Evolutionary conservation across 2,113 vertebrate genomes (phyloP), one percentile per base, ranked within the genome.

Genomic region (Oreochromis spilurus): DNA sequence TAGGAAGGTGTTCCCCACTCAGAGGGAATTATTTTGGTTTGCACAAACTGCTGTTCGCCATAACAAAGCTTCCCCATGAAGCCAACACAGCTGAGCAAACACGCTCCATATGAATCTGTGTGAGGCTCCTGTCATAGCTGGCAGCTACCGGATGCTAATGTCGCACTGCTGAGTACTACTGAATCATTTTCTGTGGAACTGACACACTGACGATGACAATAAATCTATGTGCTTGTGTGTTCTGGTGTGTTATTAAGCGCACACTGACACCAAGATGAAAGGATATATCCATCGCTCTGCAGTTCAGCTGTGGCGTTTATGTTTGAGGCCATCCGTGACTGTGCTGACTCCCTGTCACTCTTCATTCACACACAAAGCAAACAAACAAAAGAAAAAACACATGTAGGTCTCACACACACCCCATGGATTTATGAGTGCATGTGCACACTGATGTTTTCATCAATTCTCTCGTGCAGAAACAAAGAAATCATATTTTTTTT

Each of bases 11-110:
- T 21, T 21, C 43, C 7, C 52, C 21, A 38, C 21, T n/a, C 53
- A 83, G 75, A 60, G 17, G 24, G 9, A 34, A 62, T 58, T 19
- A 2, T 54, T 38, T 79, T 29, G 9, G 48, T 84, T 83, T 8
- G 62, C 43, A 17, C n/a, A 24, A 65, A 50, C 10, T 67, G 40
- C 31, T 65, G 36, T 50, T 54, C 4, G 0, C 82, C 4, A 12
- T 77, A 31, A 77, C 72, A 79, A 34, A 40, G 77, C 43, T 75
- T 62, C 50, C 43, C 16, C 43, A n/a, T 82, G 65, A 55, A 75
- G 24, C 53, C 45, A 72, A 34, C 4, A 1, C 94, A 94, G 94
- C 94, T 95, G 93, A 89, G 84, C 88, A 95, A 95, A 95, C 48
- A 92, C 4, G 14, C 70, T 50, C 36, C 84, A 50, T 77, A 77